phyloP scores from a whole-genome alignment of 2,888 invertebrate genomes.

The Macrophya annulata region DNA sequence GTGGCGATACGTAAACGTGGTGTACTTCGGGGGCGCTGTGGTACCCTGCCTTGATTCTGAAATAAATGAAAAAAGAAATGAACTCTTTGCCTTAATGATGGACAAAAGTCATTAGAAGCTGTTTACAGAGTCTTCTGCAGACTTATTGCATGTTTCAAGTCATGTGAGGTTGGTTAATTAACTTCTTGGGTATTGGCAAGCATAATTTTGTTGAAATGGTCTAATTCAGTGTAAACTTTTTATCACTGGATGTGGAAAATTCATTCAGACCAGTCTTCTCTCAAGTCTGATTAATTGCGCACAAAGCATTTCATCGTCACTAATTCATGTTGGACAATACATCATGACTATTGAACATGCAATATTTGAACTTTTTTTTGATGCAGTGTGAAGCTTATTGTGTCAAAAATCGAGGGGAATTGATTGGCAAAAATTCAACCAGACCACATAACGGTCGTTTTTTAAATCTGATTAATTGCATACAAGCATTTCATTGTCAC shows the following conservation, averaged over 20 bases:
- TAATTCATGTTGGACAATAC: not conserved
- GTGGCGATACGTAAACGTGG: conserved; percentile 73
- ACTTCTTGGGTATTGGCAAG: not conserved
- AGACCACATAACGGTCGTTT: not conserved
- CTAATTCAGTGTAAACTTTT: not conserved
- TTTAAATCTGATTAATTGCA: not conserved
- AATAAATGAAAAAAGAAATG: not conserved
- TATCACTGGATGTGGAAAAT: not conserved
- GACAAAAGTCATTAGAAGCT: not conserved
- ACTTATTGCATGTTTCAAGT: not conserved
- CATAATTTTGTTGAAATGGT: not conserved
- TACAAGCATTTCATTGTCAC: not conserved
- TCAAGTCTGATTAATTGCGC: not conserved
- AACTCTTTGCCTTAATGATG: not conserved
- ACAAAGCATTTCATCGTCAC: not conserved
- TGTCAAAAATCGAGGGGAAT: too few species aligned
- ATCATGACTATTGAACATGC: too few species aligned
- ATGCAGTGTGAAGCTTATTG: too few species aligned
- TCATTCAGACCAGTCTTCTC: not conserved
- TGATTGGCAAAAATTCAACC: not conserved
- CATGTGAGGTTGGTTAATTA: not conserved
- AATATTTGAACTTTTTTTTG: too few species aligned
- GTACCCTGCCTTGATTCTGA: conserved; percentile 74
- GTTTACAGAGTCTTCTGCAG: not conserved
- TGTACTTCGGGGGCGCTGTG: conserved; percentile 73